A percentile compares a stretch with the other conserved stretches of the same genome.
Evolutionary conservation across 2,888 invertebrate genomes (phyloP).

Genomic region (Tridacna crocea): DNA sequence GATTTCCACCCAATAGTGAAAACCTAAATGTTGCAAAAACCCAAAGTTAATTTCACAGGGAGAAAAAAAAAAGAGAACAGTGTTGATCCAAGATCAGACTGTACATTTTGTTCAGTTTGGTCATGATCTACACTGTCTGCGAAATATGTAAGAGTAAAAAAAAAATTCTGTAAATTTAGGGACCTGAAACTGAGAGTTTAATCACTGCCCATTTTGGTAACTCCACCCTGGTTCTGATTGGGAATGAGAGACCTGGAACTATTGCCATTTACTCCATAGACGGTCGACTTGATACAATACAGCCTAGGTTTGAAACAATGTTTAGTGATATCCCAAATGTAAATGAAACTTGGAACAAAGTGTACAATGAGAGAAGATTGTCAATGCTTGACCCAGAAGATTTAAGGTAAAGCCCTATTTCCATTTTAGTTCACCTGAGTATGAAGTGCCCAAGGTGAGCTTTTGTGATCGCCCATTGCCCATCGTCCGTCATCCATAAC

Average conservation of each 20-base stretch:
- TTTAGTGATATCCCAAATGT: constrained; percentile 47
- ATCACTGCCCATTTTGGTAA: constrained; percentile 64
- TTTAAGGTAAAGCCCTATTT: constrained; percentile 54
- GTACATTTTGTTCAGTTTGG: too few relatives aligned
- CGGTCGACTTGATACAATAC: constrained; percentile 38
- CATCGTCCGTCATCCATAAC: too few relatives aligned
- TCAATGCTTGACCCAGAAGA: constrained; percentile 72
- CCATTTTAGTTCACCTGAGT: background rate
- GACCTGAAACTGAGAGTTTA: constrained; percentile 72
- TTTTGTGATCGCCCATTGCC: too few relatives aligned
- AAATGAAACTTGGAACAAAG: constrained; percentile 58
- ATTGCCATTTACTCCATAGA: constrained; percentile 70
- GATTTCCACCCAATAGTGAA: too few relatives aligned
- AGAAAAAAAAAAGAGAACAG: too few relatives aligned
- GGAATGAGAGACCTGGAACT: constrained; percentile 73
- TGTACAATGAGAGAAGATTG: constrained; percentile 58
- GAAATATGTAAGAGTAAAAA: too few relatives aligned
- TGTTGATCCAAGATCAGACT: too few relatives aligned
- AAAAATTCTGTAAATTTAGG: constrained; percentile 47
- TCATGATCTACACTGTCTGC: too few relatives aligned
- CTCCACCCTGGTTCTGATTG: constrained; percentile 68
- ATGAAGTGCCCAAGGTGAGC: too few relatives aligned
- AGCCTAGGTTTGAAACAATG: constrained; percentile 68
- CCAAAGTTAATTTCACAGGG: too few relatives aligned
- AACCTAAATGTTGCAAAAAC: too few relatives aligned